Evolutionary conservation across 2,113 vertebrate genomes (phyloP).

Genomic region (Axis porcinus): DNA sequence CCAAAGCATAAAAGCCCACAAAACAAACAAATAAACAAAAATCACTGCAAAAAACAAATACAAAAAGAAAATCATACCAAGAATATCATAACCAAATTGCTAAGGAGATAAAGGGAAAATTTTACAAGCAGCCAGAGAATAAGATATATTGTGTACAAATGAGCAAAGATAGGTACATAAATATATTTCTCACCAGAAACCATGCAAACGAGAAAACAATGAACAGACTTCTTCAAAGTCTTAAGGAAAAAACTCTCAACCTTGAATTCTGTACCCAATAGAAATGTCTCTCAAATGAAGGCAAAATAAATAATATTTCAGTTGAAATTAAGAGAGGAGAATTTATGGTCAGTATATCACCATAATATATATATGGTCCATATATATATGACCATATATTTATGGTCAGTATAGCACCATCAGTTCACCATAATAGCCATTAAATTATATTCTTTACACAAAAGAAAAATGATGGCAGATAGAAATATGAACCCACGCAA

Average conservation of each 20-base stretch:
- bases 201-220: not conserved
- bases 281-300: not conserved
- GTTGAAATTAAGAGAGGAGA: not conserved
- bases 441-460: not conserved
- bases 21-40: not conserved
- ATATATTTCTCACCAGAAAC: not conserved
- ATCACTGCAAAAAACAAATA: not conserved
- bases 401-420: not conserved
- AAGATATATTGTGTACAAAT: not conserved
- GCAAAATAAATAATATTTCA: not conserved
- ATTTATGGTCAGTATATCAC: not conserved
- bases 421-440: too few relatives aligned
- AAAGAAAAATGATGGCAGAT: not conserved
- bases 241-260: not conserved
- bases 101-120: not conserved
- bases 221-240: not conserved
- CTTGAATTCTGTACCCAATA: not conserved
- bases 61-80: not conserved
- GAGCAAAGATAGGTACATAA: not conserved
- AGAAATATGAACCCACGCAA: not conserved
- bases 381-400: not conserved
- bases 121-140: not conserved
- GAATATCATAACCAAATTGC: too few relatives aligned
- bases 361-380: too few relatives aligned
- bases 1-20: not conserved